Evolutionary conservation across 64 coral and sea anemone species (phyloP).

Genomic region (Acropora yongei): DNA sequence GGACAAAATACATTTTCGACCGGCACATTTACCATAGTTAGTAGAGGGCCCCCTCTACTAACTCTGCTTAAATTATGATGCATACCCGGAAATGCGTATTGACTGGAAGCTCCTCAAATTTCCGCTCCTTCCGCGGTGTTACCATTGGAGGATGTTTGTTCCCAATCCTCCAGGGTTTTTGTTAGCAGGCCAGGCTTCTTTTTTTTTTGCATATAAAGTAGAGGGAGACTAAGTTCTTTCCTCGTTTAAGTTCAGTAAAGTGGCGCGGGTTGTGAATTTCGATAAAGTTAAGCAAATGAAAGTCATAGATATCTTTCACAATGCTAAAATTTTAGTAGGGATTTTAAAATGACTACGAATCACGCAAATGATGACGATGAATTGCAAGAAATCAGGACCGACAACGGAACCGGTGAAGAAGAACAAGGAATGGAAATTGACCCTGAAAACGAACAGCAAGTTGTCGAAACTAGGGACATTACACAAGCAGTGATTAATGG

Average conservation of each 20-base stretch:
- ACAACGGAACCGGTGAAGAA: not conserved
- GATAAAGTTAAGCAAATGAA: not conserved
- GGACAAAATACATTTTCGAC: too few relatives aligned
- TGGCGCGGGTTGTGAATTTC: constrained; percentile 37
- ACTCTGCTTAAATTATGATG: too few relatives aligned
- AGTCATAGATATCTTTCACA: not conserved
- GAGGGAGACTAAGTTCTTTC: not conserved
- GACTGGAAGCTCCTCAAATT: too few relatives aligned
- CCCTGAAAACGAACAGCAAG: not conserved
- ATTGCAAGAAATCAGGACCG: not conserved
- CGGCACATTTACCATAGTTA: too few relatives aligned
- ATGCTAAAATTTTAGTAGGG: not conserved
- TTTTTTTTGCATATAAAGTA: too few relatives aligned
- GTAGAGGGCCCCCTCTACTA: too few relatives aligned
- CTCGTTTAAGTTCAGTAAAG: not conserved
- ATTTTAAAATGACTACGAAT: not conserved
- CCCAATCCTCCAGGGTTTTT: too few relatives aligned
- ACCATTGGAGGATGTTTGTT: too few relatives aligned
- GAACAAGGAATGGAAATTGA: constrained; percentile 35
- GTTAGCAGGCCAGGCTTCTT: too few relatives aligned
- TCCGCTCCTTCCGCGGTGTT: too few relatives aligned
- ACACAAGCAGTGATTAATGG: not conserved
- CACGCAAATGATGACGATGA: not conserved
- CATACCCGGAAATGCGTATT: too few relatives aligned
- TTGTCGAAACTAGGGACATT: not conserved